These are phyloP conservation scores for Brienomyrus longianalis DNA, from an alignment of 2,113 vertebrate genomes.

Conservation along the genomic window DNA sequence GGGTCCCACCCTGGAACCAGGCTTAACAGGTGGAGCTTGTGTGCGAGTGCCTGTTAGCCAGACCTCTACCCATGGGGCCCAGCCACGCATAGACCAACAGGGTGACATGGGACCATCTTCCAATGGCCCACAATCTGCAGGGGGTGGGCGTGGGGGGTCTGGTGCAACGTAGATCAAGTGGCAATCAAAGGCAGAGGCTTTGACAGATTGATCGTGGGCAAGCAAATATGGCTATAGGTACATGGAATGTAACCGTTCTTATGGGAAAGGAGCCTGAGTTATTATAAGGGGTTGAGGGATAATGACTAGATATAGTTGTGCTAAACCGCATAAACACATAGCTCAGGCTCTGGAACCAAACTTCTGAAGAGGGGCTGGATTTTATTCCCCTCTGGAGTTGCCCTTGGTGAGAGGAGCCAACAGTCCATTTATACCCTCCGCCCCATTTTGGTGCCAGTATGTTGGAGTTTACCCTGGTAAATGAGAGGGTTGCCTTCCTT, in stretches of 20 bases:
- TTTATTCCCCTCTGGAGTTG: too few species aligned
- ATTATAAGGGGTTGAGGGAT: neutral
- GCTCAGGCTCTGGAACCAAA: too few species aligned
- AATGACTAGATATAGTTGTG: neutral
- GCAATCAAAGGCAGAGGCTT: neutral
- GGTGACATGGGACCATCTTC: too few species aligned
- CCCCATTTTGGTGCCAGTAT: neutral
- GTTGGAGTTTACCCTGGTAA: neutral
- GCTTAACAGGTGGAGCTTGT: neutral
- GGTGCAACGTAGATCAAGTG: neutral
- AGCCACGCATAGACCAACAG: neutral
- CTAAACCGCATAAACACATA: neutral
- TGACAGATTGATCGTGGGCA: neutral
- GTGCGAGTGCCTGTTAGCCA: neutral
- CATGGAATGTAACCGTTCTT: neutral
- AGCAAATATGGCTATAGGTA: neutral
- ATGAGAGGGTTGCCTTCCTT: neutral
- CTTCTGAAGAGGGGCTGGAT: neutral
- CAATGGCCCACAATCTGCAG: too few species aligned
- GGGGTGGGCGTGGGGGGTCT: neutral
- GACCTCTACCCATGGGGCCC: neutral
- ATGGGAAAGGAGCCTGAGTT: neutral
- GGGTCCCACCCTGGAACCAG: neutral
- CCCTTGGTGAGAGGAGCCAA: too few species aligned
- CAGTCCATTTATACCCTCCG: neutral